Base-by-base conservation (phyloP, 2,888 invertebrate species). In the Linnaemya vulpina region DNA sequence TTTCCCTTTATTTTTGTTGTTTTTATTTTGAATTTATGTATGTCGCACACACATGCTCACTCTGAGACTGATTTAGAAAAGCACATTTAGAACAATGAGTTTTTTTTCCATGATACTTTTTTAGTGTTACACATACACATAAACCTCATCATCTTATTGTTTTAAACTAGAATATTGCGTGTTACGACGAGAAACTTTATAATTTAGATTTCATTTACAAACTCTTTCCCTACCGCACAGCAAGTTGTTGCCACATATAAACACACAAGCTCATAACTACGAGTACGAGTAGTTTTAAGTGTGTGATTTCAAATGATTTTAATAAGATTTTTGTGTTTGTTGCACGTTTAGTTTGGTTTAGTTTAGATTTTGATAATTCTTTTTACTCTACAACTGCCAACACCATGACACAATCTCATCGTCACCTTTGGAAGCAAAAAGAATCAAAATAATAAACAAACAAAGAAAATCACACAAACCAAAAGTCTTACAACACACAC, bases 81-180 rank as follows among this genome's bases (percentile, higher is more conserved):
- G 70, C 43, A 70, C 81, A 62, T 82, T 63, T 55, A 58, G 25
- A 11, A 53, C 22, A 63, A 35, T 49, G 20, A 38, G 25, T n/a
- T 46, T 20, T 15, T 55, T n/a, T n/a, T n/a, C n/a, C n/a, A n/a
- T n/a, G n/a, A n/a, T n/a, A n/a, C n/a, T n/a, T n/a, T n/a, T n/a
- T n/a, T n/a, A n/a, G 20, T 51, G 51, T 51, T 30, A 20, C 8
- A 38, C 55, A 63, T 65, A 25, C 9, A 17, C 49, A 71, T 43
- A 71, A 67, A 60, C 40, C 77, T 43, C 70, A 75, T 75, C 78
- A 68, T 85, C 71, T 82, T 76, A 82, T 82, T 85, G 78, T 82
- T 85, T 85, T 75, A 70, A 85, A 85, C 65, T 85, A 81, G 82
- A 78, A 78, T 74, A 75, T 85, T 82, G 85, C 85, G 82, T 85